Conservation (phyloP, 2,113 vertebrate genomes). For the Ginglymostoma cirratum region DNA sequence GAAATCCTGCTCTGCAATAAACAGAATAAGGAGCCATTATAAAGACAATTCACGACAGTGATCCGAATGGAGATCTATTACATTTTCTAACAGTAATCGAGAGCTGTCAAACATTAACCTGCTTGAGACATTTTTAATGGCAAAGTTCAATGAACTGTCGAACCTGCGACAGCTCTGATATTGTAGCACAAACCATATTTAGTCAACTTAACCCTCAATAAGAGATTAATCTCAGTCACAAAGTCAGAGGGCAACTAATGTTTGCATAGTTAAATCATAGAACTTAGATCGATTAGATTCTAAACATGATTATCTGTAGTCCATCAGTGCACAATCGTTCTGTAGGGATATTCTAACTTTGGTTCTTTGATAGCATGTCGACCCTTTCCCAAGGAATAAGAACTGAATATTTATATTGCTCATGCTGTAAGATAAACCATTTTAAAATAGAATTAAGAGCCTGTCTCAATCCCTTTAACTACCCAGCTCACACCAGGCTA, state of each 20-base stretch:
- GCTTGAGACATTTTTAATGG: neutral
- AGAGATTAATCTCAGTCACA: neutral
- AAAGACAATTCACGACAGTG: neutral
- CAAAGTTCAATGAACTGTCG: neutral
- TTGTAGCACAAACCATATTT: constrained; percentile 7
- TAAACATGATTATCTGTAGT: neutral
- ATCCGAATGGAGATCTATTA: neutral
- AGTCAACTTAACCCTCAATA: neutral
- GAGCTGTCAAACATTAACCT: neutral
- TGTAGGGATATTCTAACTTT: neutral
- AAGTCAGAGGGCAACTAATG: neutral
- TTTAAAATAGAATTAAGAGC: neutral
- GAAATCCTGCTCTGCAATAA: neutral
- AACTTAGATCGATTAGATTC: neutral
- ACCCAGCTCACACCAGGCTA: neutral
- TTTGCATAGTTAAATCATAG: constrained; percentile 5
- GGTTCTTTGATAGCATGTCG: neutral
- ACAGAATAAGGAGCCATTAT: neutral
- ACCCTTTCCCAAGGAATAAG: neutral
- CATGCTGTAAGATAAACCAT: neutral
- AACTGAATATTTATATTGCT: no score
- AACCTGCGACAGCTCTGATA: neutral
- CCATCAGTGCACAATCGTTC: neutral
- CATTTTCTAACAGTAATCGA: neutral
- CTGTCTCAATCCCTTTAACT: neutral